Evolutionary conservation across 2,113 vertebrate species (phyloP), one percentile per base, ranked within the genome.

Genomic region (Epinephelus lanceolatus): DNA sequence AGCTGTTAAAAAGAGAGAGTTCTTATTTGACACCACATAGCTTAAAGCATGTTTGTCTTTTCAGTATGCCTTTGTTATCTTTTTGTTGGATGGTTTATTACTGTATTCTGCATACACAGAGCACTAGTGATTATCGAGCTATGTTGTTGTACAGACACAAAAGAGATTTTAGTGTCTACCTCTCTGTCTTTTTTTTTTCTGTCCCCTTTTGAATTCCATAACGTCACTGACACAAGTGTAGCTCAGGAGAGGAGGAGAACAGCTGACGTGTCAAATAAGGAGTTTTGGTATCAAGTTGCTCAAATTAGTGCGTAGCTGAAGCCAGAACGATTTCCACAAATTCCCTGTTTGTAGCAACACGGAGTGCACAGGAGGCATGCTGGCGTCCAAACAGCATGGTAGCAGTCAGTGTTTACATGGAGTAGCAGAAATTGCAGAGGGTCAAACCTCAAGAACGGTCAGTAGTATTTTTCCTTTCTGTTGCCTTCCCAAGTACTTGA

Each of bases 91-190:
- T 96, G 96, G 92, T 86, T 95, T 96, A 96, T 96, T 96, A 27
- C 27, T 27, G 27, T 27, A 95, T 95, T 60, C 73, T 51, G 73
- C 96, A 95, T 94, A 95, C 95, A 96, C 94, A 85, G 88, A 91
- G 95, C 95, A 95, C 92, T 95, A 95, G 96, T 95, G 96, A 95
- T 95, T 95, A 96, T 96, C 94, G 93, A 96, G 95, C 92, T 96
- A 95, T 95, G 94, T 91, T 66, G 95, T 96, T 97, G 96, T 97
- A 97, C 94, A 96, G 95, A 96, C 94, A 94, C 95, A 95, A 93
- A 93, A 94, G 91, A 86, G 89, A 93, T 89, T 90, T 94, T 83
- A 95, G 88, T 94, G 94, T 93, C 96, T 95, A 96, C 96, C 95
- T 95, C 95, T 85, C 91, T 95, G 69, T 79, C 74, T 14, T 3